Evolutionary conservation across 2,113 vertebrate species (phyloP), one percentile per base, ranked within the genome.

Genomic region (Lutjanus erythropterus): DNA sequence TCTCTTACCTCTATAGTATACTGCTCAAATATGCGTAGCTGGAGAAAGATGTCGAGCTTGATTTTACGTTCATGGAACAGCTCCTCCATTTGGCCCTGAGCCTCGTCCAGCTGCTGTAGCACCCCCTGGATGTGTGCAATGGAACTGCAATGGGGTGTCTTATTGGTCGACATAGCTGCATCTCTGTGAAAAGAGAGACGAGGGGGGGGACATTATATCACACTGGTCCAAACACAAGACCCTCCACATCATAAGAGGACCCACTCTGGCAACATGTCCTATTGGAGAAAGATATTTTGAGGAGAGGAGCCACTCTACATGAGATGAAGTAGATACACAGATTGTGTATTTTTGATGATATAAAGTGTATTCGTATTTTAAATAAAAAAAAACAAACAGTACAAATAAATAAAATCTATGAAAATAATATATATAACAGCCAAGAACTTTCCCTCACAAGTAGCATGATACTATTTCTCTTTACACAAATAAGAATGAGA

Each of bases 41-140:
- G 98, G 58, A 99, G 95, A 84, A 99, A 99, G 90, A 99, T 99
- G 89, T 99, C 98, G 89, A 99, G 95, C 85, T 99, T 99, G 88
- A 99, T 98, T 90, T 98, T 99, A 72, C 98, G 95, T 69, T 99
- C 98, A 0, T 99, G 98, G 87, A 99, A 99, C 39, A 99, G 96
- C 68, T 99, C 98, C 90, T 99, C 98, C 97, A 99, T 99, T 95
- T 98, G 98, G 47, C 97, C 97, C 90, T 99, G 98, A 11, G 98
- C 98, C 81, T 99, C 98, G 2, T 99, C 98, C 16, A 99, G 95
- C 91, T 99, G 98, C 94, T 99, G 98, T 16, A 99, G 95, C 73
- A 99, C 98, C 0, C 97, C 97, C 84, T 99, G 97, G 0, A 99
- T 98, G 94, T 99, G 98, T 72, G 97, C 97, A 78, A 99, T 98